Conservation (phyloP, 2,113 vertebrate species). For the Archilochus colubris region DNA sequence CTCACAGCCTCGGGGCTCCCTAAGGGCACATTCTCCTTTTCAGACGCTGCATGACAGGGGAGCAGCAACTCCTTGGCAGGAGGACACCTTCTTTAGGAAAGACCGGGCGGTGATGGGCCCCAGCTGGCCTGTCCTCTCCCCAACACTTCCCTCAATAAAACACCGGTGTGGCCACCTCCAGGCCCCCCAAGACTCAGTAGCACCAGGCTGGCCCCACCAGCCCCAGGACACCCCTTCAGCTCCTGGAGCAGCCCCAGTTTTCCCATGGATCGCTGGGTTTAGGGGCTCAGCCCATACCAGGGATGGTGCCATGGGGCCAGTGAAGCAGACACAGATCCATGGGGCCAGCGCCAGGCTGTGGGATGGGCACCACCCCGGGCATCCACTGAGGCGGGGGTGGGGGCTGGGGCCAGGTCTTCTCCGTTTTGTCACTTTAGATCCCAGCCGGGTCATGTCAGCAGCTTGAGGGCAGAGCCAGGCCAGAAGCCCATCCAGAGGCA, state of each 20-base stretch:
- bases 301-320: not conserved
- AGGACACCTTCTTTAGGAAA: rapidly evolving
- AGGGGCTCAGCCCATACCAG: rapidly evolving
- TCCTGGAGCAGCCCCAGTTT: not conserved
- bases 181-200: rapidly evolving
- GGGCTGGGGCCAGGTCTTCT: not conserved
- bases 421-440: not conserved
- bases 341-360: not conserved
- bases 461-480: not conserved
- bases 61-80: not conserved
- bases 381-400: not conserved
- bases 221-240: not conserved
- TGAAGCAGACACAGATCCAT: not conserved
- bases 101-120: rapidly evolving
- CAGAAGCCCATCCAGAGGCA: not conserved
- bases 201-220: rapidly evolving
- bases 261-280: rapidly evolving
- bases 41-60: not conserved
- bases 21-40: not conserved
- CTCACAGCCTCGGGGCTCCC: rapidly evolving
- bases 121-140: not conserved
- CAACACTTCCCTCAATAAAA: slow-evolving; percentile 25
- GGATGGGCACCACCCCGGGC: not conserved
- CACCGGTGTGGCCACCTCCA: rapidly evolving
- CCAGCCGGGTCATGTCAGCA: rapidly evolving